Evolutionary conservation across 2,113 vertebrate species (phyloP).

Genomic region (Lonchura striata): DNA sequence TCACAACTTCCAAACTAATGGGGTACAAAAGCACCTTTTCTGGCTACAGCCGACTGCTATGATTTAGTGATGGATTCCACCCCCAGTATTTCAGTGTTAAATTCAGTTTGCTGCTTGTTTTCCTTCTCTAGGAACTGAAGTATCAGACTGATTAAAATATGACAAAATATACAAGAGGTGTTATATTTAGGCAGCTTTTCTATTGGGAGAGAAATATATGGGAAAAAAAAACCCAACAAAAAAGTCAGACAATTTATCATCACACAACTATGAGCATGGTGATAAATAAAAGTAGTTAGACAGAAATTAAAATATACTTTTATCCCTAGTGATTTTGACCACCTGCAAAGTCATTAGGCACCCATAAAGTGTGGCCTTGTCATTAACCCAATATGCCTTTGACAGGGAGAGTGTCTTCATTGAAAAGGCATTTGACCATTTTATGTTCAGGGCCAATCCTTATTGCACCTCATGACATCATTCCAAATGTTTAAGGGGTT

Average conservation of each 20-base stretch:
- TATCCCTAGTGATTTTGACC: background rate
- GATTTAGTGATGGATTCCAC: background rate
- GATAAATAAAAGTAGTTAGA: background rate
- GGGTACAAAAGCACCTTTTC: background rate
- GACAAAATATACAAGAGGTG: background rate
- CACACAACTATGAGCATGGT: background rate
- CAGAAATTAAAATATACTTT: background rate
- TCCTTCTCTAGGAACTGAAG: background rate
- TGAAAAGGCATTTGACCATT: slow-evolving; percentile 23
- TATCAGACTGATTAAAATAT: background rate
- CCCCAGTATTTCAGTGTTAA: background rate
- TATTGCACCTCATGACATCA: background rate
- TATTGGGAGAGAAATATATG: background rate
- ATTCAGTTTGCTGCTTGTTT: background rate
- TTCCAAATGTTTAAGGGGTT: slow-evolving; percentile 36
- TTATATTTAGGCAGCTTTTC: background rate
- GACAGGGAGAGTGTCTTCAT: slow-evolving; percentile 20
- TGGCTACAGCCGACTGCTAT: background rate
- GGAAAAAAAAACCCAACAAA: too few species aligned
- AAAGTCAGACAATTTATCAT: background rate
- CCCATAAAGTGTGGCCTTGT: background rate
- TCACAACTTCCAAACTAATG: background rate
- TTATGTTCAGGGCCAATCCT: background rate
- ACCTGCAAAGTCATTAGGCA: background rate
- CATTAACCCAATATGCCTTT: background rate